Evolutionary conservation across 2,888 invertebrate species (phyloP), one percentile per base, ranked within the genome.

Genomic region (Ptychoptera contaminata): DNA sequence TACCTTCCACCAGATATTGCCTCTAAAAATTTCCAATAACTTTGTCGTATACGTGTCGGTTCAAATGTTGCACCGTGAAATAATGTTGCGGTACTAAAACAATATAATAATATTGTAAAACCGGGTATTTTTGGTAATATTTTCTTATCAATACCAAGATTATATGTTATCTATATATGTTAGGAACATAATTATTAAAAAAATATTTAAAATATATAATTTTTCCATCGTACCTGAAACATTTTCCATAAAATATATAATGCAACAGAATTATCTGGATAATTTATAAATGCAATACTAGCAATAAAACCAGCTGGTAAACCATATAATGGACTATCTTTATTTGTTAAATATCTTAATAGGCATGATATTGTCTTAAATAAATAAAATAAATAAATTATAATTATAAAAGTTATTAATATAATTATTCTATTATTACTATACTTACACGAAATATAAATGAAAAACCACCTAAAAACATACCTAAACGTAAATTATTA

Each of bases 181-280:
- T 9, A 15, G 14, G 32, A 16, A 31, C 1, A 10, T n/a, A n/a
- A n/a, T n/a, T n/a, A n/a, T n/a, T n/a, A 15, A 29, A 35, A 31
- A 7, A 44, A 16, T n/a, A 31, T 40, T 16, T 31, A 32, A 32
- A 11, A 32, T 3, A 32, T 3, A 32, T 9, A 32, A n/a, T 14
- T 9, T 30, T 32, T 2, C 30, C 10, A 9, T 15, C 31, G 5
- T 60, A 84, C 85, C 72, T 88, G 87, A 36, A 84, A 67, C 39
- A 79, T 73, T 67, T 88, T 88, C 81, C 86, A 85, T 65, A 83
- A 72, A 7, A 82, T 74, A 60, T 87, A 88, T 29, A 87, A 68
- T n/a, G 86, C 79, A 42, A 87, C 72, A 1, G 83, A 81, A 37
- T 77, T 77, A 55, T 81, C 82, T 31, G 82, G 82, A 63, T 81